These are phyloP conservation scores for Cephus rjabovi DNA, from an alignment of 2,888 invertebrate genomes.

Conservation along the genomic window DNA sequence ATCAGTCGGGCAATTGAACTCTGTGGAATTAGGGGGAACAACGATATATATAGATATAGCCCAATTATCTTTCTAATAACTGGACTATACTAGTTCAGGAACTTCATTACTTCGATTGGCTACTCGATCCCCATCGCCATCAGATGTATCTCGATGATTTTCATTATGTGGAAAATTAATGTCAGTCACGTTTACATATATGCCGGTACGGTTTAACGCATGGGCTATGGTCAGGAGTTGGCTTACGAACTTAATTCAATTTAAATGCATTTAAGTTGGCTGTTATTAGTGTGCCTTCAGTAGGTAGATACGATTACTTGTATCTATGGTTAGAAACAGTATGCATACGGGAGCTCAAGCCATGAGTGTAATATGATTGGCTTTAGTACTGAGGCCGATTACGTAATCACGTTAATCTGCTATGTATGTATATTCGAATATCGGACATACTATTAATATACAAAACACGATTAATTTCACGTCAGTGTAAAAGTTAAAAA, in stretches of 20 bases:
- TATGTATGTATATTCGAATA: not conserved
- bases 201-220: not conserved
- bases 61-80: not conserved
- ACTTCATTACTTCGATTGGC: not conserved
- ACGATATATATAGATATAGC: not conserved
- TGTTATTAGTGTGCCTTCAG: not conserved
- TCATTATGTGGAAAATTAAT: not conserved
- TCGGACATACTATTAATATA: not conserved
- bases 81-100: not conserved
- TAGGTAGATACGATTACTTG: not conserved
- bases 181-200: not conserved
- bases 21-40: not conserved
- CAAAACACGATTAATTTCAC: not conserved
- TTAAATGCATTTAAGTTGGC: not conserved
- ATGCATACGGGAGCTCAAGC: not conserved
- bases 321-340: not conserved
- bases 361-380: not conserved
- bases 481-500: not conserved
- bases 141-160: not conserved
- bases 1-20: not conserved
- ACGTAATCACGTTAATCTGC: not conserved
- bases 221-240: not conserved
- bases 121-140: not conserved
- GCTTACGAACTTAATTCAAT: not conserved
- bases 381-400: not conserved